Percentiles rank a stretch among this genome's conserved stretches.
These are phyloP conservation scores for Origma solitaria DNA, from an alignment of 2,113 vertebrate genomes.

Conservation along the genomic window DNA sequence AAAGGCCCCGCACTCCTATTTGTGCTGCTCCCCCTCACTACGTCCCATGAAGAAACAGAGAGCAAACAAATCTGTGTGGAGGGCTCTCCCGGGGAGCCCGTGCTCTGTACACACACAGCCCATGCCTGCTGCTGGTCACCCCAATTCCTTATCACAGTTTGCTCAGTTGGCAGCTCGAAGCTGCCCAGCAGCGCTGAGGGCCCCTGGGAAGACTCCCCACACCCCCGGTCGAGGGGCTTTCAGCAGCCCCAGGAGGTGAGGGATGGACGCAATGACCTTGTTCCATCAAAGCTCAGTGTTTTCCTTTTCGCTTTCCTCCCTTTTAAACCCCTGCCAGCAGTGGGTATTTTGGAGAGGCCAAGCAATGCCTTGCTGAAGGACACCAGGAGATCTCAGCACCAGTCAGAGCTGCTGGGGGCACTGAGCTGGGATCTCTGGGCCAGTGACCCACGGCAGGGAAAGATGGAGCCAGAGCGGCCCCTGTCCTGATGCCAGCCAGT, in stretches of 20 bases:
- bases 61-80: constrained; percentile 29
- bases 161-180: neutral
- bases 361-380: neutral
- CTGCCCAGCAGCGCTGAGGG: neutral
- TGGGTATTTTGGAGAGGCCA: neutral
- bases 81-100: neutral
- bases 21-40: constrained; percentile 16
- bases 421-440: neutral
- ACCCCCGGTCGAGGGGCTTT: accelerated
- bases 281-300: neutral
- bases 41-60: neutral
- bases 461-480: neutral
- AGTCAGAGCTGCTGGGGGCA: neutral
- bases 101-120: constrained; percentile 19
- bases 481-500: neutral
- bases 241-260: neutral
- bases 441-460: accelerated
- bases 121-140: constrained; percentile 24
- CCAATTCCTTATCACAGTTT: constrained; percentile 60
- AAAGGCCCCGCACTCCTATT: constrained; percentile 1
- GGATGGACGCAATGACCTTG: neutral
- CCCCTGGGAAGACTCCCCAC: neutral
- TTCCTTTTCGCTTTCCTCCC: neutral
- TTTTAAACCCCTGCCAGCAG: accelerated
- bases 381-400: neutral